These are phyloP conservation scores for Leptinotarsa texana DNA, from an alignment of 1,140 invertebrate species.

Conservation along the genomic window DNA sequence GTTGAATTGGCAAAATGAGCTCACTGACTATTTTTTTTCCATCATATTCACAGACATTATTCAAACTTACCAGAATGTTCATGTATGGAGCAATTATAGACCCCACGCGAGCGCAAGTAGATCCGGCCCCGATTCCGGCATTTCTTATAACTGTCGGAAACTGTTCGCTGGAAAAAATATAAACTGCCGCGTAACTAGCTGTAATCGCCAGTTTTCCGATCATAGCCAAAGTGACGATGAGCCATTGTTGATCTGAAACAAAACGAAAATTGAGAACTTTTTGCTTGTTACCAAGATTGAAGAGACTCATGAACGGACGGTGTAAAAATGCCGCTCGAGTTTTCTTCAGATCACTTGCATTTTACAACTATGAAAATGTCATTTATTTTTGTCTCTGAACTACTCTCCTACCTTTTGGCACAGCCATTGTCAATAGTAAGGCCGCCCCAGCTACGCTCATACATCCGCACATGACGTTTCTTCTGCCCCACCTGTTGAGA, in stretches of 20 bases:
- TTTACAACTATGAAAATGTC: background rate
- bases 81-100: slow-evolving; percentile 77
- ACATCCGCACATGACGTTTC: slow-evolving; percentile 68
- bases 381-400: too few relatives aligned
- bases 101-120: slow-evolving; percentile 76
- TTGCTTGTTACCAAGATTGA: too few relatives aligned
- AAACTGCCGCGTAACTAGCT: slow-evolving; percentile 77
- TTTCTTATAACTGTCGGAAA: slow-evolving; percentile 84
- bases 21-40: background rate
- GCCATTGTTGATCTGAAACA: slow-evolving; percentile 60
- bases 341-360: too few relatives aligned
- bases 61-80: slow-evolving; percentile 62
- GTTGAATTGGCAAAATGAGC: background rate
- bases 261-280: background rate
- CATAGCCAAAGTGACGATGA: slow-evolving; percentile 74
- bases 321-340: too few relatives aligned
- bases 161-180: slow-evolving; percentile 81
- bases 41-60: background rate
- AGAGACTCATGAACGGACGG: too few relatives aligned
- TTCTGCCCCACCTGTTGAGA: slow-evolving; percentile 73
- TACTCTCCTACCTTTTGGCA: slow-evolving; percentile 60
- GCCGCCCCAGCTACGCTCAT: slow-evolving; percentile 71
- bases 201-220: slow-evolving; percentile 82
- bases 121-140: slow-evolving; percentile 75
- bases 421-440: slow-evolving; percentile 63